phyloP scores from a whole-genome alignment of 2,113 vertebrate genomes.

The Rafetus swinhoei region DNA sequence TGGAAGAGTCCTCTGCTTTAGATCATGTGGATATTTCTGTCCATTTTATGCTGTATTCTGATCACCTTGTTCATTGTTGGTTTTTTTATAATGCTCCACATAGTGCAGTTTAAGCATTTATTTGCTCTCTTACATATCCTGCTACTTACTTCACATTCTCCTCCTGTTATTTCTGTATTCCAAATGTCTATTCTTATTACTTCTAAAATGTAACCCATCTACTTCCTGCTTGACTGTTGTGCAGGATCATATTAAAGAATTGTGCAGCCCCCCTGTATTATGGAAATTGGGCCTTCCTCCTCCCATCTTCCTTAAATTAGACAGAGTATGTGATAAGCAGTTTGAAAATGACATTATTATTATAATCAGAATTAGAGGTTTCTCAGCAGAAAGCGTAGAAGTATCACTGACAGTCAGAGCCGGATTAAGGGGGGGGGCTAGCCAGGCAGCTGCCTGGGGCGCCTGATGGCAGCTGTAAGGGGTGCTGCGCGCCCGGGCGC shows the following conservation, averaged over 20 bases:
- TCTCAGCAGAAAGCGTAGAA: not conserved
- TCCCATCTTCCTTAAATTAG: not conserved
- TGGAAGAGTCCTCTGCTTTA: not conserved
- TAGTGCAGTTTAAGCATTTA: not conserved
- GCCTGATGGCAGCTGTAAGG: no score
- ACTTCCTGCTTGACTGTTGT: not conserved
- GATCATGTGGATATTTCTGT: not conserved
- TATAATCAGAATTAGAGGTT: not conserved
- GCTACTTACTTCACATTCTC: not conserved
- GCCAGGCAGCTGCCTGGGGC: no score
- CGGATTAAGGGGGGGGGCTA: no score
- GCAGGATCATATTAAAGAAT: not conserved
- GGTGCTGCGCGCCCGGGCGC: no score
- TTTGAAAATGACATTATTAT: not conserved
- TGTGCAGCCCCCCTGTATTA: not conserved
- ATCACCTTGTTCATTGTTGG: rapidly evolving
- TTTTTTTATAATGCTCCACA: not conserved
- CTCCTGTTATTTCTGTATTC: not conserved
- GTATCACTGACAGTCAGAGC: not conserved
- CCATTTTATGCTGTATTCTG: not conserved
- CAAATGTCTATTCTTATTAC: not conserved
- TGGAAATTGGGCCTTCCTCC: not conserved
- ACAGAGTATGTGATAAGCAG: not conserved
- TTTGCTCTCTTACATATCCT: not conserved
- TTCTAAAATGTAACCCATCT: not conserved